Conservation (phyloP, 2,888 invertebrate genomes). For the Automeris io region DNA sequence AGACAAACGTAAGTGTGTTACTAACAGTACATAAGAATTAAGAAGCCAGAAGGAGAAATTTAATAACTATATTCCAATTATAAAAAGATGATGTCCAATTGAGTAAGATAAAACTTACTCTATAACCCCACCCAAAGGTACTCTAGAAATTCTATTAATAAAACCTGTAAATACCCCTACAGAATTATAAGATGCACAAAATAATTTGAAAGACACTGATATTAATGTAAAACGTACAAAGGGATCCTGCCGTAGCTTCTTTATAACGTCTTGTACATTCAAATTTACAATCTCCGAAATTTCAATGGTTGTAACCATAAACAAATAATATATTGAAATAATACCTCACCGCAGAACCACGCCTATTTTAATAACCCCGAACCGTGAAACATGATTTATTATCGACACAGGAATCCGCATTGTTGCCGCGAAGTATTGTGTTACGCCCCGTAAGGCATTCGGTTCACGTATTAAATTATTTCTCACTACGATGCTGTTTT, state of each 20-base stretch:
- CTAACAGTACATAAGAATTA: too few species aligned
- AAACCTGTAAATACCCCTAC: too few species aligned
- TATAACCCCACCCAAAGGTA: too few species aligned
- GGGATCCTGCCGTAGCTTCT: not conserved
- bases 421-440: constrained; percentile 21
- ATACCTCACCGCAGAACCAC: not conserved
- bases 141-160: too few species aligned
- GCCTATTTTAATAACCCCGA: constrained; percentile 2
- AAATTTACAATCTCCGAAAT: not conserved
- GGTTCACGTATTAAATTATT: constrained; percentile 39
- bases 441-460: constrained; percentile 19
- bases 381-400: constrained; percentile 12
- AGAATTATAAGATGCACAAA: too few species aligned
- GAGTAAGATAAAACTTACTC: too few species aligned
- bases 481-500: constrained; percentile 20
- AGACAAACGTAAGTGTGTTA: too few species aligned
- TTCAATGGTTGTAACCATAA: not conserved
- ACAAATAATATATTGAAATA: constrained; percentile 1
- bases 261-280: not conserved
- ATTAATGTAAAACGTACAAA: too few species aligned
- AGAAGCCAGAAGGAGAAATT: too few species aligned
- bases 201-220: not conserved
- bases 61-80: too few species aligned
- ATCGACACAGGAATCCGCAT: constrained; percentile 25
- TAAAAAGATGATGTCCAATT: too few species aligned